Evolutionary conservation across 2,113 vertebrate species (phyloP), one percentile per base, ranked within the genome.

Genomic region (Pandion haliaetus): DNA sequence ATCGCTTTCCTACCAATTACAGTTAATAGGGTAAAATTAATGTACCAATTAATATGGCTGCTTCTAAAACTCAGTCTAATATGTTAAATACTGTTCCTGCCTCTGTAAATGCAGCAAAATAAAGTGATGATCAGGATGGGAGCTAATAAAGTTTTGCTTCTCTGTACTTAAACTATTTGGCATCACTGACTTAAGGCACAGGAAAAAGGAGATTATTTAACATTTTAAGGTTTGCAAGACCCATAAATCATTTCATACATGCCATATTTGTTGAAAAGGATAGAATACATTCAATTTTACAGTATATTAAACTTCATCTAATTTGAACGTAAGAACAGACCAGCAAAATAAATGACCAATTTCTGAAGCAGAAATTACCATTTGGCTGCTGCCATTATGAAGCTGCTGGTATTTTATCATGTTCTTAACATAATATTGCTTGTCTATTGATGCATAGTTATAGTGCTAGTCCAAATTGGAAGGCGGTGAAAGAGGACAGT

Each of bases 321-420:
- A 98, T 98, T 98, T 98, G 98, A 98, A 98, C 97, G 93, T 98
- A 98, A 98, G 98, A 98, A 98, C 96, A 98, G 98, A 98, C 98
- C 97, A 98, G 98, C 98, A 98, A 98, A 98, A 98, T 98, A 98
- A 98, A 99, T 98, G 98, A 98, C 98, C 98, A 98, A 98, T 99
- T 99, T 98, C 98, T 98, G 97, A 98, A 98, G 98, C 97, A 97
- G 98, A 98, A 99, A 98, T 98, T 98, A 98, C 98, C 97, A 98
- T 98, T 98, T 98, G 98, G 98, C 97, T 97, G 98, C 97, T 98
- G 98, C 98, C 98, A 98, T 98, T 98, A 98, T 97, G 96, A 97
- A 98, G 97, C 98, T 96, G 96, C 97, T 95, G 98, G 98, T 97
- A 98, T 98, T 99, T 98, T 98, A 98, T 98, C 98, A 98, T 98